These are phyloP conservation scores for Itoplectis maculator DNA, from an alignment of 2,888 invertebrate species.

Conservation along the genomic window DNA sequence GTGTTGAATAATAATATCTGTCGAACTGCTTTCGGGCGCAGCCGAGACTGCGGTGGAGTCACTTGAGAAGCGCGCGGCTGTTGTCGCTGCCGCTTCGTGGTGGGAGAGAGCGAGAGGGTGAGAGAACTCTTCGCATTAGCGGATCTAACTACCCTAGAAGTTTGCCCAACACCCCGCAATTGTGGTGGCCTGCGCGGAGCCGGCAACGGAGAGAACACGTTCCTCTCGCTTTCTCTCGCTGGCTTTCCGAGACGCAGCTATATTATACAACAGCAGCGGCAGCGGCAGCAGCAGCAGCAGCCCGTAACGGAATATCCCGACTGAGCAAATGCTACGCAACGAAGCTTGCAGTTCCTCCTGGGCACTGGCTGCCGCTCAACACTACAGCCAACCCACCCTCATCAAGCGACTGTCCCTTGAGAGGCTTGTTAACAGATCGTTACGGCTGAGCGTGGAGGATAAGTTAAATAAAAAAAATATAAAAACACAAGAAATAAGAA, in stretches of 20 bases:
- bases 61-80: constrained; percentile 17
- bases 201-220: constrained; percentile 39
- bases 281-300: constrained; percentile 30
- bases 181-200: constrained; percentile 50
- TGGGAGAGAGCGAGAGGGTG: no score
- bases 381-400: constrained; percentile 42
- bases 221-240: constrained; percentile 40
- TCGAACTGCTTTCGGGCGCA: background rate
- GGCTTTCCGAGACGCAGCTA: constrained; percentile 31
- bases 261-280: constrained; percentile 41
- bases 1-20: background rate
- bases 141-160: constrained; percentile 63
- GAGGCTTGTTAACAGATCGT: constrained; percentile 65
- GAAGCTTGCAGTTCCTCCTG: constrained; percentile 52
- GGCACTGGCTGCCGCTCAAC: constrained; percentile 42
- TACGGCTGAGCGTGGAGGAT: constrained; percentile 32
- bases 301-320: constrained; percentile 55
- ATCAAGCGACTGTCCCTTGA: constrained; percentile 55
- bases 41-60: constrained; percentile 17
- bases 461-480: constrained; percentile 2
- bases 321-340: constrained; percentile 48
- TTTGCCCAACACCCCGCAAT: constrained; percentile 62
- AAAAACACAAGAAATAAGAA: background rate
- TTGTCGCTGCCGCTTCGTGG: background rate
- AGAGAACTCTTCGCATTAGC: constrained; percentile 59